Base-by-base conservation (phyloP, 2,888 invertebrate species). In the Cerceris rybyensis region DNA sequence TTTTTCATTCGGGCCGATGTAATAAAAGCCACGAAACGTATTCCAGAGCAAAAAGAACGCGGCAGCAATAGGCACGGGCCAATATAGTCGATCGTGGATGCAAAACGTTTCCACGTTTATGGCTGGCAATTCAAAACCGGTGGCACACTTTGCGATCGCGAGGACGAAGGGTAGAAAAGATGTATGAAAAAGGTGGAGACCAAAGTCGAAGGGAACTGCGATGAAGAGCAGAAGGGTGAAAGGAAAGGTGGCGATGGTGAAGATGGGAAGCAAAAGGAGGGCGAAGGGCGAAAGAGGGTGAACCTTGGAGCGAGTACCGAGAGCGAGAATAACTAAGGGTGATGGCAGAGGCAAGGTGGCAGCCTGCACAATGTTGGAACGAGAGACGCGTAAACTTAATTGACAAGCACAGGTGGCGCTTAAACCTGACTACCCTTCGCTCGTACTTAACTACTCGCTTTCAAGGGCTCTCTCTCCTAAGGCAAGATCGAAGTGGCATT, bases 331-430 rank as follows among this genome's bases (percentile, higher is more conserved):
- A 83, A 85, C 83, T 81, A 76, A 85, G 76, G 77, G 73, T 61
- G 81, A 84, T 79, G 78, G 75, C 16, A 66, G 71, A 70, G 65
- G 65, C 63, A 61, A 78, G 72, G 67, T 80, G 84, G 82, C 79
- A 78, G 69, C 66, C 73, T 85, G 85, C 82, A 69, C 76, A 77
- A 75, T 78, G 83, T 82, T 71, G 81, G 80, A 80, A 78, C 81
- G 86, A 82, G 80, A 83, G 85, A 87, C 85, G 86, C 89, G 89
- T 88, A 85, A 89, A 88, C 88, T 89, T 89, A 89, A 89, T 89
- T 88, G 89, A 89, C 88, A 88, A 86, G 84, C 87, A 86, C 89
- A 89, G 89, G 88, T 89, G 89, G 83, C 86, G 88, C 87, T 89
- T 89, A 85, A 88, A 87, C 86, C 86, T 82, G 87, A 83, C 87